These are phyloP conservation scores for Blennius ocellaris DNA, from an alignment of 2,113 vertebrate species.

Conservation along the genomic window DNA sequence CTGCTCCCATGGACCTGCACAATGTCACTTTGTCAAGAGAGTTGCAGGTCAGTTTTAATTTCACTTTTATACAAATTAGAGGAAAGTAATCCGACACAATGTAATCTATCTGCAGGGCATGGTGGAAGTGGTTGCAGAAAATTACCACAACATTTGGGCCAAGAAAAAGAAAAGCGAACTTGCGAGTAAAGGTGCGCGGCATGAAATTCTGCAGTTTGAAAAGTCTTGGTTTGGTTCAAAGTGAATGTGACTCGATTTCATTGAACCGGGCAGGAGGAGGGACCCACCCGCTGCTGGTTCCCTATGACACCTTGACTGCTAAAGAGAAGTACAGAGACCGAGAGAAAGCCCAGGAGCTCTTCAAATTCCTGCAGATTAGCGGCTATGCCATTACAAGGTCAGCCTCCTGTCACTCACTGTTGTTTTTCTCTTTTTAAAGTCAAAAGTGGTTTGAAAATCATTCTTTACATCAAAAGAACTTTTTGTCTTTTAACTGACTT, in stretches of 20 bases:
- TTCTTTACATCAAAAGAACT: too few relatives aligned
- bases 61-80: not conserved
- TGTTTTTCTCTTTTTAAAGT: too few relatives aligned
- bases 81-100: too few relatives aligned
- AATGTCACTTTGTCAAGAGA: conserved; percentile 93
- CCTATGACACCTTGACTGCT: conserved; percentile 96
- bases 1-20: conserved; percentile 89
- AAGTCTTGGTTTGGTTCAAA: not conserved
- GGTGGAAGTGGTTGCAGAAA: conserved; percentile 96
- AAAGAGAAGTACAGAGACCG: conserved; percentile 96
- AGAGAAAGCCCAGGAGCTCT: conserved; percentile 96
- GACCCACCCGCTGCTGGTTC: conserved; percentile 93
- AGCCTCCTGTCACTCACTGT: not conserved
- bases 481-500: too few relatives aligned
- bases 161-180: conserved; percentile 97
- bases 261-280: conserved; percentile 87
- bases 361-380: conserved; percentile 94
- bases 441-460: too few relatives aligned
- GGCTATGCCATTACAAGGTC: conserved; percentile 87
- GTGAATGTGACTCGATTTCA: not conserved
- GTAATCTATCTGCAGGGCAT: conserved; percentile 84
- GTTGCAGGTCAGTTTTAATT: conserved; percentile 87
- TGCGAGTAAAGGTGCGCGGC: conserved; percentile 87
- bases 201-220: too few relatives aligned
- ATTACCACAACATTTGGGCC: conserved; percentile 99